Conservation (phyloP, 1,140 invertebrate genomes). For the Marisa cornuarietis region DNA sequence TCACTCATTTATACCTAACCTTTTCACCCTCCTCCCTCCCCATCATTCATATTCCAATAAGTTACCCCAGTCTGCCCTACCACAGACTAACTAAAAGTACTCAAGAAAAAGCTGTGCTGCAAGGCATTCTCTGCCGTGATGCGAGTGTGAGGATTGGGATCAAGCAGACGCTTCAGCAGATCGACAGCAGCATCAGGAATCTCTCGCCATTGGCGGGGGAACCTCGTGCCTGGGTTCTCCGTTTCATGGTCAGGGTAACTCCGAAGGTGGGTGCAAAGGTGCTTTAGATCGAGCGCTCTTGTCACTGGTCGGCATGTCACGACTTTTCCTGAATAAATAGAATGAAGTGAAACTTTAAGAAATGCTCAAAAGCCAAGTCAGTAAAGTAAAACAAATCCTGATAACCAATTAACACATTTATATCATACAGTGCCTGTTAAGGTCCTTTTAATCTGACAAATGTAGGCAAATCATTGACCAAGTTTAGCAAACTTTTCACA, state of each 20-base stretch:
- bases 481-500: neutral
- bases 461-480: neutral
- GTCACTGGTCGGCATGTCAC: slow-evolving; percentile 70
- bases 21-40: no score
- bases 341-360: neutral
- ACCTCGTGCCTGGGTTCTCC: slow-evolving; percentile 21
- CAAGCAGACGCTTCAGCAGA: slow-evolving; percentile 58
- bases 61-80: no score
- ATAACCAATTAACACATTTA: neutral
- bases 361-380: neutral
- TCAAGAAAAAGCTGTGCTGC: slow-evolving; percentile 56
- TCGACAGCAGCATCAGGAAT: slow-evolving; percentile 60
- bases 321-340: slow-evolving; percentile 66
- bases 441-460: neutral
- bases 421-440: neutral
- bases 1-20: no score
- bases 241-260: slow-evolving; percentile 8
- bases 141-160: slow-evolving; percentile 60
- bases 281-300: slow-evolving; percentile 68
- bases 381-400: neutral
- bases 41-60: no score
- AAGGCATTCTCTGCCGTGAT: slow-evolving; percentile 62
- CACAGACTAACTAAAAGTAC: neutral
- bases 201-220: slow-evolving; percentile 37
- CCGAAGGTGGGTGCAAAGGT: slow-evolving; percentile 50